Evolutionary conservation across 2,888 invertebrate genomes (phyloP), one percentile per base, ranked within the genome.

Genomic region (Buathra laborator): DNA sequence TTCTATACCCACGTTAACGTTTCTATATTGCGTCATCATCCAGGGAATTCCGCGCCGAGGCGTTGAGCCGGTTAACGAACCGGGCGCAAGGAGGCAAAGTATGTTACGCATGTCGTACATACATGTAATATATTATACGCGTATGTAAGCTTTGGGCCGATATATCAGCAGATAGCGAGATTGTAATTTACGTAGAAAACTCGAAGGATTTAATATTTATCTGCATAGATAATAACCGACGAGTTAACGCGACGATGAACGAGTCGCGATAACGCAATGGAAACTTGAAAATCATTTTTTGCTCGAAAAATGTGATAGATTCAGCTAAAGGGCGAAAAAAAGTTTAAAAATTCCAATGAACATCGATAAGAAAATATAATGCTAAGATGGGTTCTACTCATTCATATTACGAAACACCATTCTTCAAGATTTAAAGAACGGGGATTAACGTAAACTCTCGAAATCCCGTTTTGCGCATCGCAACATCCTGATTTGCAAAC

Each of bases 31-130:
- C 86, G 81, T 87, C 87, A 87, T 83, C 82, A 81, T 48, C 76
- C 80, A 78, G 85, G 85, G 82, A 87, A 87, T 87, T 86, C 82
- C 84, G 68, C 43, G 75, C 53, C 46, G 80, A 72, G 85, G 81
- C 86, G 86, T 87, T 83, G 51, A 76, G 79, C 64, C 84, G 82
- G 82, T 87, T 86, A 85, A 86, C 70, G 86, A 84, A 86, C 87
- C 82, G 48, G 19, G 75, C 32, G 62, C 59, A 37, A 53, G 59
- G 48, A 51, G 51, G 9, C 59, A 62, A 62, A 62, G 32, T 67
- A 74, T 53, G 24, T 59, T 51, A 46, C 16, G 19, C 46, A 24
- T 53, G 29, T 67, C 2, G 9, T 37, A 37, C 37, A 37, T 37
- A 37, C 37, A 7, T 9, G 37, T 37, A 9, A 9, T 37, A 37